These are phyloP conservation scores for Drosophila simulans DNA, from an alignment of 1,140 invertebrate species.

Conservation along the genomic window DNA sequence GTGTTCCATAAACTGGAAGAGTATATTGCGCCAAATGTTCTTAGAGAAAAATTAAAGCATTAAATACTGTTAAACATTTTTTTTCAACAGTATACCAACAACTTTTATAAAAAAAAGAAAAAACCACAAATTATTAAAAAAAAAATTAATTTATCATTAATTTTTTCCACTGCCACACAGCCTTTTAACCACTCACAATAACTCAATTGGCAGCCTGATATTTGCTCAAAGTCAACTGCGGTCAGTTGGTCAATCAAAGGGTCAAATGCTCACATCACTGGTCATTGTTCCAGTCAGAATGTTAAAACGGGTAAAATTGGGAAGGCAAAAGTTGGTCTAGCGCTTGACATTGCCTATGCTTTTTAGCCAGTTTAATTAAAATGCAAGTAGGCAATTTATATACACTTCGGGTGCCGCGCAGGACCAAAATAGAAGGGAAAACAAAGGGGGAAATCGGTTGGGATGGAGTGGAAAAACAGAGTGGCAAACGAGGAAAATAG, in stretches of 20 bases:
- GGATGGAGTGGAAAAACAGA: conserved; percentile 5
- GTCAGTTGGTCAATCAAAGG: conserved; percentile 80
- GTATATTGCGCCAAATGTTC: background rate
- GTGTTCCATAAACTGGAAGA: background rate
- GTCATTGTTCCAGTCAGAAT: conserved; percentile 53
- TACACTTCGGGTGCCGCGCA: conserved; percentile 68
- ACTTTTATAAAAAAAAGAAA: too few relatives aligned
- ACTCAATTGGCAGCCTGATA: conserved; percentile 44
- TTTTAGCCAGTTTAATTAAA: conserved; percentile 82
- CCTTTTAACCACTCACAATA: background rate
- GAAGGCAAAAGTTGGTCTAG: conserved; percentile 47
- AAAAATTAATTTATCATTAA: too few relatives aligned
- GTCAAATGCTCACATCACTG: conserved; percentile 68
- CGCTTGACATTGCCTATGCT: conserved; percentile 75
- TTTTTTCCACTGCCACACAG: too few relatives aligned
- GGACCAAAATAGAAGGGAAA: conserved; percentile 15
- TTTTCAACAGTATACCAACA: too few relatives aligned
- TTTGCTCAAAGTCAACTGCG: conserved; percentile 73
- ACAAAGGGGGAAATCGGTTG: conserved; percentile 6
- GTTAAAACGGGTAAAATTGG: background rate
- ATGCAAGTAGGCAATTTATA: conserved; percentile 83
- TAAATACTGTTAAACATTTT: too few relatives aligned
- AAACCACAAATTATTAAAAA: too few relatives aligned
- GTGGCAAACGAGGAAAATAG: background rate
- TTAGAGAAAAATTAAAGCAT: too few relatives aligned